phyloP scores from a whole-genome alignment of 2,113 vertebrate species.

The Sporophila hypoxantha region DNA sequence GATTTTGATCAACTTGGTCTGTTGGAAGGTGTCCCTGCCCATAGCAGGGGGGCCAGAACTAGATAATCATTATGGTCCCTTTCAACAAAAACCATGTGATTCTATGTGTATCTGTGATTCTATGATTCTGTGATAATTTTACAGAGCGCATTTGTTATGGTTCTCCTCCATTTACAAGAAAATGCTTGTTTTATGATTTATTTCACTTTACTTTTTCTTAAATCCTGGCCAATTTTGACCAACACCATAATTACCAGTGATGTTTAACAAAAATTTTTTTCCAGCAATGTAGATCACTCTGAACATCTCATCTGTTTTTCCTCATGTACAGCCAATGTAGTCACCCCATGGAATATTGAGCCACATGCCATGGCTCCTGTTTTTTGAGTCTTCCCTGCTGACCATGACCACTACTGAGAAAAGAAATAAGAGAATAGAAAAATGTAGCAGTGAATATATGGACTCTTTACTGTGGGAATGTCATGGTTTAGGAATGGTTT shows the following conservation, averaged over 20 bases:
- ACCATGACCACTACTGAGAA: neutral
- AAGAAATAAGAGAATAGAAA: neutral
- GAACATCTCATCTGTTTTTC: neutral
- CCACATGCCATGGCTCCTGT: neutral
- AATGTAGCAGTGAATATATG: neutral
- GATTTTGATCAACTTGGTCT: neutral
- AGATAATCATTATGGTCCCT: neutral
- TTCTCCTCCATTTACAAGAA: neutral
- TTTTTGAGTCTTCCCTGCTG: neutral
- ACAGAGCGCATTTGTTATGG: neutral
- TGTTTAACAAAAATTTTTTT: neutral
- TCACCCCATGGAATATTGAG: neutral
- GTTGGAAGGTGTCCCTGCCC: neutral
- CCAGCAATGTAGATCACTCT: fast-evolving
- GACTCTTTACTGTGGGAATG: neutral
- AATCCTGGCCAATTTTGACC: neutral
- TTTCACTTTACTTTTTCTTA: neutral
- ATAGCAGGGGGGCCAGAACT: fast-evolving
- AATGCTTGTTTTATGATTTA: neutral
- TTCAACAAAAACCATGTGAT: neutral
- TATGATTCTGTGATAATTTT: neutral
- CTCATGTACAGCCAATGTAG: neutral
- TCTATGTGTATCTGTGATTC: neutral
- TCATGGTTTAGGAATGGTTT: neutral
- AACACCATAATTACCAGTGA: neutral